phyloP scores from a whole-genome alignment of 2,113 vertebrate species.

The Heterotilapia buettikoferi region DNA sequence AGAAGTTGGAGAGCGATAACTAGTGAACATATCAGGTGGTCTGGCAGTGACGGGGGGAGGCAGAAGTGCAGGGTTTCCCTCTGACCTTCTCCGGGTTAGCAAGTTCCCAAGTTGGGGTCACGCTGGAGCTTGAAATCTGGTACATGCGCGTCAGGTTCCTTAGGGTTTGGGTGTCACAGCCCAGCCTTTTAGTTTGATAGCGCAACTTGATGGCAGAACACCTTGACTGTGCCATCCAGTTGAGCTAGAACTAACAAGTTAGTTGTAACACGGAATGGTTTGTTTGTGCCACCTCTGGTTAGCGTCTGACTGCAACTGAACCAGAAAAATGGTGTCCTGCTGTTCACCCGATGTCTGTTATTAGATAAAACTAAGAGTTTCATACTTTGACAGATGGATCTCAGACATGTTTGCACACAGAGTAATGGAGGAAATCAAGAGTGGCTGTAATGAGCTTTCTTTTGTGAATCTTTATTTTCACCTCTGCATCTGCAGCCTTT shows the following conservation, averaged over 20 bases:
- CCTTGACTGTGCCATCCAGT: not conserved
- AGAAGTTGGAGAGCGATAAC: conserved; percentile 45
- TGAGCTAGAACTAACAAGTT: not conserved
- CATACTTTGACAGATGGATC: conserved; percentile 13
- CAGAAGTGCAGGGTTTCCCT: conserved; percentile 62
- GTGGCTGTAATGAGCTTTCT: conserved; percentile 3
- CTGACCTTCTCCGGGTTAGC: conserved; percentile 68
- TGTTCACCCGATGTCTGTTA: conserved; percentile 8
- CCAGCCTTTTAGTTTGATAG: conserved; percentile 25
- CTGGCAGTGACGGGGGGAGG: conserved; percentile 31
- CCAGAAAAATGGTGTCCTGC: conserved; percentile 29
- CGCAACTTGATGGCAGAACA: conserved; percentile 3
- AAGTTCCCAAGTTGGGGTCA: conserved; percentile 76
- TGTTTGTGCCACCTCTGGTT: conserved; percentile 8
- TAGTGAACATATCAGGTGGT: conserved; percentile 68
- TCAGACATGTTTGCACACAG: conserved; percentile 19
- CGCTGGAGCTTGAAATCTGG: conserved; percentile 62
- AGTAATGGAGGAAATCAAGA: not conserved
- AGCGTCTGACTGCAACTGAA: conserved; percentile 37
- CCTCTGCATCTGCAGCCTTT: not conserved
- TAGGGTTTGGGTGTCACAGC: conserved; percentile 37
- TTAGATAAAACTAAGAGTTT: conserved; percentile 21
- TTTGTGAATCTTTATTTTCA: conserved; percentile 22
- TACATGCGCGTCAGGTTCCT: conserved; percentile 53
- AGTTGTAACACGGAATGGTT: conserved; percentile 27